Base-by-base conservation (phyloP, 2,797 vertebrate genomes). In the Falco biarmicus region DNA sequence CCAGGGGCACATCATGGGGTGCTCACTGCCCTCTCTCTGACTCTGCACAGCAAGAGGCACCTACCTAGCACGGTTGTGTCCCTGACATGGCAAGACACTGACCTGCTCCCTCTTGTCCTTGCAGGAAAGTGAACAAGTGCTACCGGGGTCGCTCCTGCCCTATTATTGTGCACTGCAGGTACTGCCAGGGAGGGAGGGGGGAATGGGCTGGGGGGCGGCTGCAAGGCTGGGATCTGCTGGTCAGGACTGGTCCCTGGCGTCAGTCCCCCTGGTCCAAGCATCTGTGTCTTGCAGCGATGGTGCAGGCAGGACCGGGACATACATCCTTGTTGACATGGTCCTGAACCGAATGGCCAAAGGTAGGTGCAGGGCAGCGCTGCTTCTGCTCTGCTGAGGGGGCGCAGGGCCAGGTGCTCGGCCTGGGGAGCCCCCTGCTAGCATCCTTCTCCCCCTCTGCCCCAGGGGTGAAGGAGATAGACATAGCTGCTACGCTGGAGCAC, bases 401-500 rank as follows among this genome's bases (percentile, higher is more conserved):
- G 11, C 0, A 0, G 15, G n/a, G 59, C 10, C 5, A 5, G 4
- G 20, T 32, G 32, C 59, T 28, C 10, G 1, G 48, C 34, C 71
- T 4, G 1, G 20, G 15, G 31, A 26, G 9, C 26, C 51, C 15
- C 4, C 6, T 63, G 45, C 60, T 41, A 76, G 9, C 20, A 5
- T 10, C n/a, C 26, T 41, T 54, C 47, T 84, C 20, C 50, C 11
- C 8, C 29, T 84, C 59, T 53, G 39, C 63, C 25, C 63, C 93
- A 99, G 99, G 99, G 28, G 99, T 99, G 94, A 99, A 99, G 96
- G 99, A 99, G 97, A 99, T 99, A 10, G 99, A 99, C 96, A 99
- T 99, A 5, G 99, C 99, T 29, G 99, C 99, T 74, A 98, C 99
- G 3, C 96, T 99, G 98, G 99, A 99, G 95, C 99, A 99, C 51